Percentiles rank a stretch among this genome's conserved stretches.
These are phyloP conservation scores for Agapornis canus DNA, from an alignment of 2,797 vertebrate species.

Conservation along the genomic window DNA sequence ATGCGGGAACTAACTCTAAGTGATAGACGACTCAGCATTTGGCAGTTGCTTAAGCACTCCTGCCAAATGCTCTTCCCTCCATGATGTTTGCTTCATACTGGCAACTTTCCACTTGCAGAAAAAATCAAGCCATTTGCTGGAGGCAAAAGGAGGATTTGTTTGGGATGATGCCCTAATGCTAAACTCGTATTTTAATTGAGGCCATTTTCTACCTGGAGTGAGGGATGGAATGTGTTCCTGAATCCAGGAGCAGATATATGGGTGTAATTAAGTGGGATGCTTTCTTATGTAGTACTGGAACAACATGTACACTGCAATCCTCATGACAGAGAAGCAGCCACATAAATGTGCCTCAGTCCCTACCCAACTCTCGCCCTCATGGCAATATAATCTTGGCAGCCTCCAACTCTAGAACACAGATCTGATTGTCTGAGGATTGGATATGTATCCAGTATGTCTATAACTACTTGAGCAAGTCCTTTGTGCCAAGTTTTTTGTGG, in stretches of 20 bases:
- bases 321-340: background rate
- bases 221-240: background rate
- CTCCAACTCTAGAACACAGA: background rate
- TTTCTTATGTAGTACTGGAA: background rate
- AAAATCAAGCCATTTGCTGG: slow-evolving; percentile 44
- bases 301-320: background rate
- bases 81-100: slow-evolving; percentile 49
- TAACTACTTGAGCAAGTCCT: background rate
- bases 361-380: background rate
- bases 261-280: background rate
- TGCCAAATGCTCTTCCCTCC: slow-evolving; percentile 57
- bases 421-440: background rate
- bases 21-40: slow-evolving; percentile 54
- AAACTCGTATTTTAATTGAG: background rate
- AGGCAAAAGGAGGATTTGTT: slow-evolving; percentile 22
- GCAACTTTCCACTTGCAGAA: slow-evolving; percentile 41
- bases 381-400: background rate
- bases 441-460: background rate
- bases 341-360: background rate
- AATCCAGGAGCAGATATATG: background rate
- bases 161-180: slow-evolving; percentile 2
- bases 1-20: slow-evolving; percentile 21
- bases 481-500: background rate
- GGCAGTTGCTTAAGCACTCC: slow-evolving; percentile 1
- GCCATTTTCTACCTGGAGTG: slow-evolving; percentile 7